These are phyloP conservation scores for Loxodonta africana DNA, from an alignment of 2,113 vertebrate species.

Conservation along the genomic window DNA sequence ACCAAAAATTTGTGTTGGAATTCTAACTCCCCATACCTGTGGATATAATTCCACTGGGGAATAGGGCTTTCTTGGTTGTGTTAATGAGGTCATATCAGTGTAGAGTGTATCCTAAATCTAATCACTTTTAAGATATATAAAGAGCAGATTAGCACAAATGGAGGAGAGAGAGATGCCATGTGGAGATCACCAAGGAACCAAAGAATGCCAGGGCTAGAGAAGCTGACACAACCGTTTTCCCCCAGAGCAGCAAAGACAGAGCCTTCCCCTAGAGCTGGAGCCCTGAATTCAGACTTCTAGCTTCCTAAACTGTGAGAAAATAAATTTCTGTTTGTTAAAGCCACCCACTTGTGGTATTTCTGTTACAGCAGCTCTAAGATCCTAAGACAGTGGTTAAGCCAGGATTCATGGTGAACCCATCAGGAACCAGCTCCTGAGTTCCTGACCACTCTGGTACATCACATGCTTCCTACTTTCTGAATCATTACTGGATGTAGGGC, in stretches of 20 bases:
- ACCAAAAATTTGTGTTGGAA: background rate
- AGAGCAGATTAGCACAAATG: background rate
- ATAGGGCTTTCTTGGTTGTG: background rate
- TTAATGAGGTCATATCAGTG: background rate
- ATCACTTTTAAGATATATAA: background rate
- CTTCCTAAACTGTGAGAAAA: background rate
- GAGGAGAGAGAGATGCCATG: background rate
- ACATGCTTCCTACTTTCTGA: background rate
- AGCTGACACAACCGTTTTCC: background rate
- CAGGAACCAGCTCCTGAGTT: fast-evolving
- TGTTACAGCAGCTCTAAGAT: background rate
- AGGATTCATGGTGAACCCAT: background rate
- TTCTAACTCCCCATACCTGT: background rate
- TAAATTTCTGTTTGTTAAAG: background rate
- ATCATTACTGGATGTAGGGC: too few species aligned
- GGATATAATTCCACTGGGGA: background rate
- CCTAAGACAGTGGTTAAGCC: background rate
- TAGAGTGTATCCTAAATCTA: background rate
- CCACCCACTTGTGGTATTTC: background rate
- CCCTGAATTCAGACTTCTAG: background rate
- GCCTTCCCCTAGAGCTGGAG: background rate
- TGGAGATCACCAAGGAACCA: background rate
- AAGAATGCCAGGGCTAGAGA: background rate
- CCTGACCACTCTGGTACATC: too few species aligned
- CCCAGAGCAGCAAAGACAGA: background rate